Evolutionary conservation across 2,797 vertebrate genomes (phyloP), one percentile per base, ranked within the genome.

Genomic region (Tolypeutes matacus): DNA sequence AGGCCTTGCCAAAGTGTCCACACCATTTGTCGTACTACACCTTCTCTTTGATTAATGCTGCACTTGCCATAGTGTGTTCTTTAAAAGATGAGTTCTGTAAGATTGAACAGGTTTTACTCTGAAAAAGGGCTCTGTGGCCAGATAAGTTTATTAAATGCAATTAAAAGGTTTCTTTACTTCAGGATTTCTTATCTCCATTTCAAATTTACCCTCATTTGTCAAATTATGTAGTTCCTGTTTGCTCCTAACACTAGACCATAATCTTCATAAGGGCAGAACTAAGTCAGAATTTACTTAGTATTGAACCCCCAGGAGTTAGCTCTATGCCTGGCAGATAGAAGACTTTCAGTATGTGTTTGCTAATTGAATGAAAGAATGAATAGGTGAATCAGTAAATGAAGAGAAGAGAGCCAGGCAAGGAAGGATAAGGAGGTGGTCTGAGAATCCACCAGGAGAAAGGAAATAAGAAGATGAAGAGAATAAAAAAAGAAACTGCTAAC

Each of bases 11-110:
- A 82, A 65, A 85, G 20, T 58, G 21, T 5, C 51, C 46, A 20
- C 8, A 56, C 27, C 1, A 51, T 64, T 4, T 49, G 3, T 23
- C 1, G 1, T n/a, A 1, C 14, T n/a, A 0, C 13, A 13, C 42
- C 23, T n/a, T 58, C 25, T 53, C 65, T 15, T 17, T 1, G 3
- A 11, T 11, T 12, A 10, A 34, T 21, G 34, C 31, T 8, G 36
- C 21, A 5, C 36, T 51, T 51, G 73, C 17, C 39, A 39, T 3
- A 46, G 29, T 49, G 6, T 60, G n/a, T 81, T 88, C 46, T 83
- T 72, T 1, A 29, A 60, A 86, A 72, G 21, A 70, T 77, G 7
- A n/a, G 1, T 13, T 88, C 56, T 58, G 5, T 69, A 21, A 13
- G 11, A 17, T 4, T 46, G 56, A 75, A 27, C 10, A 60, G 20